A percentile compares a stretch with the other conserved stretches of the same genome.
Evolutionary conservation across 2,113 vertebrate genomes (phyloP).

Genomic region (Phycodurus eques): DNA sequence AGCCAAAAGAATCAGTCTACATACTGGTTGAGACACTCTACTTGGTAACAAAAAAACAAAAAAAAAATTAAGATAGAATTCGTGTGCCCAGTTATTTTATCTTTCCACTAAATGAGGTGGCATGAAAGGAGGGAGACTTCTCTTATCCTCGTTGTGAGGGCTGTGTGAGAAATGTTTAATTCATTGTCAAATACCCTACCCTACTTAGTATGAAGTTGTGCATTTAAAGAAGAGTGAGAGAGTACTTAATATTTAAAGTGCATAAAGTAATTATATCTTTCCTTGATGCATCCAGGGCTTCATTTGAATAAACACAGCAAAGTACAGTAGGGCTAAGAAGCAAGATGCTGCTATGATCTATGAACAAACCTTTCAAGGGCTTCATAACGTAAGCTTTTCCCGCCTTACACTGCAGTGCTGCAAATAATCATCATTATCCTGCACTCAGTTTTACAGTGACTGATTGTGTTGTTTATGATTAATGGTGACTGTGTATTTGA

Average conservation of each 20-base stretch:
- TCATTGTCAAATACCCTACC: constrained; percentile 49
- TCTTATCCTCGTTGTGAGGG: constrained; percentile 21
- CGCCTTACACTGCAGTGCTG: constrained; percentile 9
- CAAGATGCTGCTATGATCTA: constrained; percentile 13
- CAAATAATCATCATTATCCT: constrained; percentile 3
- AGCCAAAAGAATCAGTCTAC: not conserved
- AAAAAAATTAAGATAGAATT: not conserved
- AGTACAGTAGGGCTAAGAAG: constrained; percentile 7
- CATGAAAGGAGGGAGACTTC: constrained; percentile 21
- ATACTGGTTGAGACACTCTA: not conserved
- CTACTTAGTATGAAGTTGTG: constrained; percentile 32
- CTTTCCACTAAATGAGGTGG: constrained; percentile 10
- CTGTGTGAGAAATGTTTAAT: constrained; percentile 53
- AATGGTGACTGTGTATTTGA: not conserved
- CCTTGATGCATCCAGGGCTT: constrained; percentile 45
- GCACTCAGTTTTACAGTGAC: not conserved
- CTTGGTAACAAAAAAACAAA: not conserved
- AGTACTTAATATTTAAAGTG: constrained; percentile 50
- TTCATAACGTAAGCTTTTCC: constrained; percentile 14
- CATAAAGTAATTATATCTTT: constrained; percentile 52
- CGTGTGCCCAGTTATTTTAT: not conserved
- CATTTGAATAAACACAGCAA: constrained; percentile 46
- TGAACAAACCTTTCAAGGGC: constrained; percentile 22
- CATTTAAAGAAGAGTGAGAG: constrained; percentile 32
- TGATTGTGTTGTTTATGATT: not conserved